phyloP scores from a whole-genome alignment of 92 coral and sea anemone genomes.

The Meandrina meandrites region DNA sequence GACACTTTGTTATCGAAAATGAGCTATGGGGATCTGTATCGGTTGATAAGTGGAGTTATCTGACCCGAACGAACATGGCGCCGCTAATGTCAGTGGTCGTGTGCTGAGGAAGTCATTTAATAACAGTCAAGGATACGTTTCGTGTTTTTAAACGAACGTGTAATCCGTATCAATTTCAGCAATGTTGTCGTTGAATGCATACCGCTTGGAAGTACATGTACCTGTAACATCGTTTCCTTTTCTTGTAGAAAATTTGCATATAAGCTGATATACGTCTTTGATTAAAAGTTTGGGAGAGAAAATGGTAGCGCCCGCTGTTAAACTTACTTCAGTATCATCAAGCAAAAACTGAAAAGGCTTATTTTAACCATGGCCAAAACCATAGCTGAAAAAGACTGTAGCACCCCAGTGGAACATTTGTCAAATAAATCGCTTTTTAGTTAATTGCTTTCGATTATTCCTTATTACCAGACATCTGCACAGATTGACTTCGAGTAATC shows the following conservation, averaged over 20 bases:
- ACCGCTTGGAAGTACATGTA: not conserved
- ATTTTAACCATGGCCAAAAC: not conserved
- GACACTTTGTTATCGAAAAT: conserved; percentile 46
- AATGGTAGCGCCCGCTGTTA: not conserved
- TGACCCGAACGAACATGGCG: conserved; percentile 4
- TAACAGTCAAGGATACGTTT: conserved; percentile 1
- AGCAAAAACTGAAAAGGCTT: not conserved
- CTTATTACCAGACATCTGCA: not conserved
- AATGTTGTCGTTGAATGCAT: not conserved
- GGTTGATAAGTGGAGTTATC: conserved; percentile 41
- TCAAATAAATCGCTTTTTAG: not conserved
- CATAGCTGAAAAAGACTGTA: not conserved
- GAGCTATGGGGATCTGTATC: conserved; percentile 46
- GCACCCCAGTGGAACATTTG: not conserved
- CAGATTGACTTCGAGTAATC: not conserved
- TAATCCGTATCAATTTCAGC: conserved; percentile 14
- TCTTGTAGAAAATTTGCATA: not conserved
- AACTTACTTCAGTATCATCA: not conserved
- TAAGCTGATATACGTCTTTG: not conserved
- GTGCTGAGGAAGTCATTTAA: conserved; percentile 28
- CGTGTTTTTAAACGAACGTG: conserved; percentile 6
- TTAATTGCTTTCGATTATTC: conserved; percentile 7
- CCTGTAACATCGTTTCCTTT: not conserved
- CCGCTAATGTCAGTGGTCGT: conserved; percentile 18
- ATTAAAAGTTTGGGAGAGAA: not conserved